Evolutionary conservation across 2,888 invertebrate genomes (phyloP).

Genomic region (Prosapia bicincta): DNA sequence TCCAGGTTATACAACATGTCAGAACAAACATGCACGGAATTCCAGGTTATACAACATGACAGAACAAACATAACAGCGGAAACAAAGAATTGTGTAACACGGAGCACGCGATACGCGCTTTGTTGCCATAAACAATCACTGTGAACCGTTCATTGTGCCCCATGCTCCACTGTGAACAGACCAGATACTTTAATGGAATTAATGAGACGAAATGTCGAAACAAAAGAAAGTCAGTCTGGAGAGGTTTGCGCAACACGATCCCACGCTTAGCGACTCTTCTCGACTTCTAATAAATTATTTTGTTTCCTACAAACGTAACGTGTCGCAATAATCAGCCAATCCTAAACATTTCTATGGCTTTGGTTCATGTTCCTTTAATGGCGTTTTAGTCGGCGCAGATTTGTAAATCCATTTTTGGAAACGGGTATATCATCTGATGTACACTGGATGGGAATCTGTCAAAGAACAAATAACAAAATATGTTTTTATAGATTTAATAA

Average conservation of each 20-base stretch:
- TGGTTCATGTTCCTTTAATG: too few relatives aligned
- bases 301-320: neutral
- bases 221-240: neutral
- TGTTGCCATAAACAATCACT: neutral
- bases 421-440: too few relatives aligned
- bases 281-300: neutral
- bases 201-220: neutral
- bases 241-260: neutral
- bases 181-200: neutral
- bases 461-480: too few relatives aligned
- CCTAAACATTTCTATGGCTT: too few relatives aligned
- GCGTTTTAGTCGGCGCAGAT: too few relatives aligned
- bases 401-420: too few relatives aligned
- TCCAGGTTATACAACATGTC: too few relatives aligned
- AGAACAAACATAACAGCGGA: neutral
- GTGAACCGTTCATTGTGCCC: neutral
- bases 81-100: neutral
- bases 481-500: too few relatives aligned
- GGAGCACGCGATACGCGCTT: neutral
- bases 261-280: neutral
- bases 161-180: neutral
- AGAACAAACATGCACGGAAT: neutral
- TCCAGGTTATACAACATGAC: neutral
- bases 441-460: too few relatives aligned
- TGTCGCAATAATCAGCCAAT: too few relatives aligned